A percentile compares a stretch with the other conserved stretches of the same genome.
Evolutionary conservation across 2,113 vertebrate species (phyloP).

Genomic region (Serinus canaria): DNA sequence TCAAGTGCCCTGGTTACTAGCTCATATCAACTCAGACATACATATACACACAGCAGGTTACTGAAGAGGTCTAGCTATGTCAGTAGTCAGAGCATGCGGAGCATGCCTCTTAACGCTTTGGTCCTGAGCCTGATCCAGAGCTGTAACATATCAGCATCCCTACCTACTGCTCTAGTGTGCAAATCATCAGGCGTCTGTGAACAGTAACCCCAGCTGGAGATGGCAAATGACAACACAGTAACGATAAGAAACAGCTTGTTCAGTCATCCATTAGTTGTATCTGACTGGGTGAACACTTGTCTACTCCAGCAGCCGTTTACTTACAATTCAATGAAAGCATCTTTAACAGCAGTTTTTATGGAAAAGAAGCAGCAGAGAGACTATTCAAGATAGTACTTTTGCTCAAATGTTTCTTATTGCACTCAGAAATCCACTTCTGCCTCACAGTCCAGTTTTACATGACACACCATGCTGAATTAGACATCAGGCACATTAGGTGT

Average conservation of each 20-base stretch:
- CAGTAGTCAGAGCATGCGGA: background rate
- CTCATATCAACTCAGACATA: background rate
- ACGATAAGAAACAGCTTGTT: constrained; percentile 6
- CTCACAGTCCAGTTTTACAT: background rate
- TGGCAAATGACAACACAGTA: background rate
- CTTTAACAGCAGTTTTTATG: background rate
- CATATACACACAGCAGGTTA: background rate
- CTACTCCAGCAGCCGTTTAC: background rate
- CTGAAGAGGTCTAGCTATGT: background rate
- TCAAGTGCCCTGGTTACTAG: background rate
- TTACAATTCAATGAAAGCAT: background rate
- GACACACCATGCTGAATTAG: background rate
- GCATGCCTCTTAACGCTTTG: background rate
- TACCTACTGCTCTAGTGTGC: background rate
- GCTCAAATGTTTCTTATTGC: background rate
- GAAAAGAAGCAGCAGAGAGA: background rate
- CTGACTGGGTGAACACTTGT: constrained; percentile 1
- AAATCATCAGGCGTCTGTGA: background rate
- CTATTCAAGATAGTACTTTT: background rate
- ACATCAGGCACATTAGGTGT: background rate
- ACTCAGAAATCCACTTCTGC: background rate
- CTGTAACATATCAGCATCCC: background rate
- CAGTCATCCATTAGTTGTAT: background rate
- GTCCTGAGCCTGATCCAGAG: background rate
- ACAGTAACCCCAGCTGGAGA: background rate